phyloP scores from a whole-genome alignment of 2,888 invertebrate genomes.

The Ichneumoninae sp. region DNA sequence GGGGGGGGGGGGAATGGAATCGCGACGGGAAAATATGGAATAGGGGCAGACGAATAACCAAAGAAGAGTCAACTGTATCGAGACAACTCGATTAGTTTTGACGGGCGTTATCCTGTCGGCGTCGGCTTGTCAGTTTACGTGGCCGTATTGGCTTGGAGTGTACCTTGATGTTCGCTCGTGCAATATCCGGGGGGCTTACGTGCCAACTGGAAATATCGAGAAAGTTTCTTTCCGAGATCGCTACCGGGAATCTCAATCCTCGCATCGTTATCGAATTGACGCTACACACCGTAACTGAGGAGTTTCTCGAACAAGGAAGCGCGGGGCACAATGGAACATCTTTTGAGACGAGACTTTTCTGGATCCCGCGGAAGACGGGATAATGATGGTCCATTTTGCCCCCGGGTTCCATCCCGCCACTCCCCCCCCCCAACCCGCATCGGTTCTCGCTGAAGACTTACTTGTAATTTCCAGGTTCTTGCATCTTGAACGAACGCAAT shows the following conservation, averaged over 20 bases:
- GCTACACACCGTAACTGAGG: too few relatives aligned
- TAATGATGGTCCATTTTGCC: neutral
- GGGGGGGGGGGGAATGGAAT: neutral
- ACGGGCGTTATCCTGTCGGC: neutral
- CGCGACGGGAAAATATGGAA: neutral
- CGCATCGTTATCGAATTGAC: neutral
- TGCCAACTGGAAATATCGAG: neutral
- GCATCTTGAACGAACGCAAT: neutral
- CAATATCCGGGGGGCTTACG: neutral
- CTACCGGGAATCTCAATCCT: neutral
- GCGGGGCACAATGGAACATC: neutral
- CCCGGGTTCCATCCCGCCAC: neutral
- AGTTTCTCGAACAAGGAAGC: too few relatives aligned
- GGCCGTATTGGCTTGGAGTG: neutral
- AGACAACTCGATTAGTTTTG: constrained; percentile 2
- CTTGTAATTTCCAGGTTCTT: neutral
- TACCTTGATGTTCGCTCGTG: neutral
- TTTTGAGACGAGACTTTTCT: neutral
- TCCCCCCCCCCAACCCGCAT: neutral
- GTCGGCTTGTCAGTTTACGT: neutral
- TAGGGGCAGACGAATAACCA: neutral
- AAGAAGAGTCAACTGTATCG: neutral
- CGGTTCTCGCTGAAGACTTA: neutral
- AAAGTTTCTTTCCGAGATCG: neutral
- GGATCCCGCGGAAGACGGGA: neutral